A percentile compares a stretch with the other conserved stretches of the same genome.
phyloP scores from a whole-genome alignment of 2,113 vertebrate species.

The Leucosticte australis region DNA sequence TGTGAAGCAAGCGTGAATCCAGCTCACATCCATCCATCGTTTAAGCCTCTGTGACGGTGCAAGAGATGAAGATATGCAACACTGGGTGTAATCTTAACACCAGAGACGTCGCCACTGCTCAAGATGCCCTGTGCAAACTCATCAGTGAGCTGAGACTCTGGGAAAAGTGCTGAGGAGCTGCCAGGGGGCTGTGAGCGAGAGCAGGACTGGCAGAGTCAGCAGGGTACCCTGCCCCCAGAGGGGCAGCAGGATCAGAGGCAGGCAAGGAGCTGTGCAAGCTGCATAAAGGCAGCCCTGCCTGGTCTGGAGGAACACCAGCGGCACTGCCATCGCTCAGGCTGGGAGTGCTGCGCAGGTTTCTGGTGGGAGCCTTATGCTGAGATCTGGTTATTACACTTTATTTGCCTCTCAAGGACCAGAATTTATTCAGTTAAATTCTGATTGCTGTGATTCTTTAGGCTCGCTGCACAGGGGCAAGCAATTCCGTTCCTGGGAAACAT shows the following conservation, averaged over 20 bases:
- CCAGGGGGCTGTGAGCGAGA: not conserved
- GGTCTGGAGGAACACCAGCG: not conserved
- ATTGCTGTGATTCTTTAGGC: not conserved
- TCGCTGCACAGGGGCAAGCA: not conserved
- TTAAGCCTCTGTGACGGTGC: not conserved
- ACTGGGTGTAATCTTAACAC: not conserved
- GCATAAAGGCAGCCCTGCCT: accelerated
- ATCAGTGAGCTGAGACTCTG: not conserved
- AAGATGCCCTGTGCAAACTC: not conserved
- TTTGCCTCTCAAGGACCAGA: not conserved
- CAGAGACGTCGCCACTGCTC: not conserved
- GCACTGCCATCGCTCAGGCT: not conserved
- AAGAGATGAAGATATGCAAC: not conserved
- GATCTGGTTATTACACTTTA: not conserved
- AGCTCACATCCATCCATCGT: not conserved
- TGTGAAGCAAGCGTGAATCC: not conserved
- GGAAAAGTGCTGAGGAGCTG: not conserved
- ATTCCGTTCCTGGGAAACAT: not conserved
- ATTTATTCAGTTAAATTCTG: not conserved
- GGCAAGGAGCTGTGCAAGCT: not conserved
- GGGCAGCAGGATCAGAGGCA: not conserved
- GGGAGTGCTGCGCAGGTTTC: not conserved
- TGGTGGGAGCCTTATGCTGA: not conserved
- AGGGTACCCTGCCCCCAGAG: not conserved
- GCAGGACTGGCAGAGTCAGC: not conserved